Base-by-base conservation (phyloP, 2,113 vertebrate species). In the Gavia stellata region DNA sequence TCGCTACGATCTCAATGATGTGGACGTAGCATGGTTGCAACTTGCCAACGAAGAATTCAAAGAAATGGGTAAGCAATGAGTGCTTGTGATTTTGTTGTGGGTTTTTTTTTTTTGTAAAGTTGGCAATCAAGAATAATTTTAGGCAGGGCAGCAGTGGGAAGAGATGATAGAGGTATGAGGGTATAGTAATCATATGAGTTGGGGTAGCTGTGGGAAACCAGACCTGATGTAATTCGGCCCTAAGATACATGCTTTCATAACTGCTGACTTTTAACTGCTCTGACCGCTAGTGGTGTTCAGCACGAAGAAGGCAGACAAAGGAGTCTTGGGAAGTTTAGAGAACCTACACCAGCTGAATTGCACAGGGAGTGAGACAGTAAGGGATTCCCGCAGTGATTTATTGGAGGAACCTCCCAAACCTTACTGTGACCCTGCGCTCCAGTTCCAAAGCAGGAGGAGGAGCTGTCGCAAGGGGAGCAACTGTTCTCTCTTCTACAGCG, bases 1-100 rank as follows among this genome's bases (percentile, higher is more conserved):
- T 66, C 99, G 99, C 45, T 99, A 99, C 4, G 99, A 99, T 94
- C 98, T 99, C 95, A 99, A 98, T 12, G 99, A 99, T 15, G 98
- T 99, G 94, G 99, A 99, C 0, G 98, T 98, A 3, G 98, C 98
- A 0, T 99, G 99, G 99, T 97, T 99, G 96, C 98, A 99, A 7
- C 89, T 98, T 26, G 97, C 98, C 97, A 99, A 99, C 34, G 96
- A 98, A 87, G 99, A 99, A 73, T 99, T 99, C 91, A 98, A 95
- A 66, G 98, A 99, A 88, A 99, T 99, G 99, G 99, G 99, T 99
- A 97, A 99, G 99, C 80, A 74, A 3, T 10, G 6, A 65, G 11
- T 6, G 7, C 23, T 50, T 74, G 18, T 42, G 8, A 0, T 44
- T 52, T 31, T 49, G 4, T 25, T 19, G 13, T 12, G 12, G 23